phyloP scores from a whole-genome alignment of 2,797 vertebrate genomes.

The Erethizon dorsatum region DNA sequence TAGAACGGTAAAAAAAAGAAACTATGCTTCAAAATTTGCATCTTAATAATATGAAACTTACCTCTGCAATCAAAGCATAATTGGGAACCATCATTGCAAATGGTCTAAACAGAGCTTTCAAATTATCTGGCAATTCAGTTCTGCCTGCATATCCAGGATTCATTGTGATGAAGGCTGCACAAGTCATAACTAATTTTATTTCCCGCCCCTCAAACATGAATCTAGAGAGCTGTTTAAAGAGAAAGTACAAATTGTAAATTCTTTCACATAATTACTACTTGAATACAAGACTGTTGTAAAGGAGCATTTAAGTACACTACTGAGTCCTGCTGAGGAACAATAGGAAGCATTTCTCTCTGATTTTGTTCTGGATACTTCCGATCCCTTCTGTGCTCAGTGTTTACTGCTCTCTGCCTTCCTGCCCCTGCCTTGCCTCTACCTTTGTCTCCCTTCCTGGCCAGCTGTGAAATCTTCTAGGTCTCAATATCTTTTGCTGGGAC shows the following conservation, averaged over 20 bases:
- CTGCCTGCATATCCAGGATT: slow-evolving; percentile 95
- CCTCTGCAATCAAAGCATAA: slow-evolving; percentile 95
- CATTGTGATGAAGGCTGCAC: slow-evolving; percentile 96
- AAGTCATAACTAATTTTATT: slow-evolving; percentile 94
- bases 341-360: background rate
- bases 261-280: background rate
- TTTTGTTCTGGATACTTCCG: background rate
- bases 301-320: background rate
- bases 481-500: background rate
- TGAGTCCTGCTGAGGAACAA: background rate
- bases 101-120: slow-evolving; percentile 95
- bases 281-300: background rate
- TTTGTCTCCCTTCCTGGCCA: background rate
- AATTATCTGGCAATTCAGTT: slow-evolving; percentile 94
- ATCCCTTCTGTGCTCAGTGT: background rate
- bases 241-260: slow-evolving; percentile 45
- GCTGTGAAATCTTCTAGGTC: background rate
- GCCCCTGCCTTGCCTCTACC: background rate
- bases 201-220: slow-evolving; percentile 95
- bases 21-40: background rate
- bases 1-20: slow-evolving; percentile 43
- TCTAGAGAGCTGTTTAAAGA: slow-evolving; percentile 89
- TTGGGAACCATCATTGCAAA: slow-evolving; percentile 96
- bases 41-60: slow-evolving; percentile 76
- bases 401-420: background rate